Base-by-base conservation (phyloP, 1,140 invertebrate species). In the Triops longicaudatus region DNA sequence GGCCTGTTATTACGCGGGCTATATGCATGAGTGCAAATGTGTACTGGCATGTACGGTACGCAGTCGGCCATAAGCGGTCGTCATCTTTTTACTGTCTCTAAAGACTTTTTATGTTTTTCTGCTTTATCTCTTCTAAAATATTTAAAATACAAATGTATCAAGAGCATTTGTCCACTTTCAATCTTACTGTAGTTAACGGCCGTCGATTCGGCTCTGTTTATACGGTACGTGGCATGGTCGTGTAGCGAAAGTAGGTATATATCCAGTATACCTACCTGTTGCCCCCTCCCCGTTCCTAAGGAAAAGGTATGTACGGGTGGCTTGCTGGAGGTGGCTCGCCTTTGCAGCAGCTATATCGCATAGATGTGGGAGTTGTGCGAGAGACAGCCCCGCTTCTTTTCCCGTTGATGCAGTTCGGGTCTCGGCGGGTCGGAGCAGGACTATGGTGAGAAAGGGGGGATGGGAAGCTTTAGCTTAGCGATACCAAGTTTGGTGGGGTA, bases 401-500 rank as follows among this genome's bases (percentile, higher is more conserved):
- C 22, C 22, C 31, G 50, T 17, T 22, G 50, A n/a, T 63, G 50
- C 50, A 63, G 14, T 63, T 63, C 5, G 50, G 50, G 50, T 63
- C 31, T 63, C 50, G 50, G 50, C 50, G 50, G 50, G 50, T 63
- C 50, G 50, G 50, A 63, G 22, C 17, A 63, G 50, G 50, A 11
- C 17, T 22, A n/a, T 17, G 50, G 50, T 63, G 50, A 63, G 50
- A 22, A 63, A 63, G 50, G 50, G 17, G 22, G 50, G 50, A 37
- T 37, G 17, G 50, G 50, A 63, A 63, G 50, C 17, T 63, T 63
- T 63, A 63, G 50, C 17, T 63, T 63, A 63, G 50, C 17, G 50
- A 63, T 63, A 63, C 50, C 50, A n/a, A 22, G 17, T 63, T 63
- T 63, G 50, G 50, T 63, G 50, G 50, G 50, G 50, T 63, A 63